phyloP scores from a whole-genome alignment of 2,113 vertebrate genomes.

The Erythrolamprus reginae region DNA sequence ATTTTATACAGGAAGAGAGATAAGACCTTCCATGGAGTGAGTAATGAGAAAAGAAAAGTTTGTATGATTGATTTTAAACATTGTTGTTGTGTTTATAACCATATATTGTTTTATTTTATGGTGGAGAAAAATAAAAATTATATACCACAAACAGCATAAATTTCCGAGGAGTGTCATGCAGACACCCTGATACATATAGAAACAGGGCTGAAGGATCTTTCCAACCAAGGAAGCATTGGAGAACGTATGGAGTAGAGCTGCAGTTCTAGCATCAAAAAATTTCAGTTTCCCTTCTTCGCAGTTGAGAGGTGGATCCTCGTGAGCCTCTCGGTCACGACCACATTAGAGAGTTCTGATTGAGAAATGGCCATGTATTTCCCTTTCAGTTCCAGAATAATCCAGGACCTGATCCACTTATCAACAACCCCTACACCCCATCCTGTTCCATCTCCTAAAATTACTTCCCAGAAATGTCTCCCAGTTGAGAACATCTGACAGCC shows the following conservation, averaged over 20 bases:
- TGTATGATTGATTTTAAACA: too few relatives aligned
- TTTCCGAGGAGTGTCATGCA: neutral
- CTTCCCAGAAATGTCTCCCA: neutral
- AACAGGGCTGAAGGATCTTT: neutral
- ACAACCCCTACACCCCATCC: neutral
- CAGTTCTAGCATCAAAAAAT: neutral
- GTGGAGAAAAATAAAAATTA: too few relatives aligned
- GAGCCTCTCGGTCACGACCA: neutral
- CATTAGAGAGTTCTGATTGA: accelerated
- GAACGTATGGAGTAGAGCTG: neutral
- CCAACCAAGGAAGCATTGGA: neutral
- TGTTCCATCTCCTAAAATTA: neutral
- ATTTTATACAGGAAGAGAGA: too few relatives aligned
- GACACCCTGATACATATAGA: accelerated
- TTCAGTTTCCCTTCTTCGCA: neutral
- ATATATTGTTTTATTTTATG: neutral
- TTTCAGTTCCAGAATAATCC: neutral
- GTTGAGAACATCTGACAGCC: neutral
- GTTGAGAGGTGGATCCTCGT: neutral
- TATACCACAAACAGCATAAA: too few relatives aligned
- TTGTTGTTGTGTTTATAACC: too few relatives aligned
- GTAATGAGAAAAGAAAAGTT: too few relatives aligned
- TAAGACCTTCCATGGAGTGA: too few relatives aligned
- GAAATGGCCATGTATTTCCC: neutral
- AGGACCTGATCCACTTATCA: neutral